Evolutionary conservation across 2,113 vertebrate genomes (phyloP).

Genomic region (Camelus dromedarius): DNA sequence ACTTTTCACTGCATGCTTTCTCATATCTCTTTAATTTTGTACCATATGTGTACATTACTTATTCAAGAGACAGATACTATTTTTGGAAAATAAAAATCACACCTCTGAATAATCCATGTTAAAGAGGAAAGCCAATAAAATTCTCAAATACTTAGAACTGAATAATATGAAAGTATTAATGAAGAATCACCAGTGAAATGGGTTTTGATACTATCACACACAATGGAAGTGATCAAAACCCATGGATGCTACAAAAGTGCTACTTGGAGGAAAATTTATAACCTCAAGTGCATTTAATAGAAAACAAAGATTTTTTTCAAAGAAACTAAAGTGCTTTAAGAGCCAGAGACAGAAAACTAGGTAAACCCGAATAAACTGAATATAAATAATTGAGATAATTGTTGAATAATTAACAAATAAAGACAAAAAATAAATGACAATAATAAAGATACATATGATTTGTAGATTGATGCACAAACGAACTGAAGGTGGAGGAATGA

Average conservation of each 20-base stretch:
- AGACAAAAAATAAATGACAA: background rate
- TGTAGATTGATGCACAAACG: background rate
- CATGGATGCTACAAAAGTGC: background rate
- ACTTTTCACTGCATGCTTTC: background rate
- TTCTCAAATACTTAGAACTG: background rate
- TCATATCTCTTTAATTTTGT: background rate
- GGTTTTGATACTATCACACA: background rate
- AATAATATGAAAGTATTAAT: slow-evolving; percentile 1
- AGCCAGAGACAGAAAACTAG: background rate
- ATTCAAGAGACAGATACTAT: background rate
- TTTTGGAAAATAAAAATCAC: background rate
- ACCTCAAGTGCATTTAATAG: background rate
- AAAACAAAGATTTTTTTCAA: background rate
- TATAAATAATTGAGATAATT: slow-evolving; percentile 19
- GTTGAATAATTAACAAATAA: background rate
- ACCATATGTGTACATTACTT: background rate
- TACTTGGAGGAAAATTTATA: background rate
- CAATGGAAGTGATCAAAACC: background rate
- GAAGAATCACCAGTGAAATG: background rate
- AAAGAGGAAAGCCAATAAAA: background rate
- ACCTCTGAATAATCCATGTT: background rate
- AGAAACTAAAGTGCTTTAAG: background rate
- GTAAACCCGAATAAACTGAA: background rate
- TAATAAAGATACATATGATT: background rate
- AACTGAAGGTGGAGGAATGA: background rate